phyloP scores from a whole-genome alignment of 2,113 vertebrate genomes.

The Ceyx cyanopectus region DNA sequence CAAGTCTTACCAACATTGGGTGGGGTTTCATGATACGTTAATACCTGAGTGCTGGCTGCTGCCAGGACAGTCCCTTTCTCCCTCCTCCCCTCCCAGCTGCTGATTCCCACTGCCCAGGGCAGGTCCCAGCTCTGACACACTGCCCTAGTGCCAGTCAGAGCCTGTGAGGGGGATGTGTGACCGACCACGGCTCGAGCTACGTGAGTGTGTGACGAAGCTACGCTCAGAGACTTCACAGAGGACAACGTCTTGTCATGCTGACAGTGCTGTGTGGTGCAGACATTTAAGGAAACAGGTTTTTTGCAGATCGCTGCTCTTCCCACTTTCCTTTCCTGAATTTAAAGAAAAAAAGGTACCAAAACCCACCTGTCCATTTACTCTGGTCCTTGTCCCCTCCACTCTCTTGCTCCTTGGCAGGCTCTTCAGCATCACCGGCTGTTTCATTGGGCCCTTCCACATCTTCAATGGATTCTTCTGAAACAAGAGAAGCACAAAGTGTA shows the following conservation, averaged over 20 bases:
- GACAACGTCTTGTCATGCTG: not conserved
- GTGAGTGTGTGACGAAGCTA: fast-evolving
- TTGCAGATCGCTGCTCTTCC: not conserved
- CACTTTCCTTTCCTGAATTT: not conserved
- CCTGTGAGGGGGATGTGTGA: fast-evolving
- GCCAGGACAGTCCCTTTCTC: not conserved
- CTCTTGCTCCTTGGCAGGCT: slow-evolving; percentile 94
- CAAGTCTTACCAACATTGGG: not conserved
- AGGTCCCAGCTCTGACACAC: not conserved
- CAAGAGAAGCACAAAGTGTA: slow-evolving; percentile 57
- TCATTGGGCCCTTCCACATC: slow-evolving; percentile 94
- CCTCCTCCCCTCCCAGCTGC: not conserved
- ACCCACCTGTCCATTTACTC: slow-evolving; percentile 93
- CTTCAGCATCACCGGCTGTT: slow-evolving; percentile 89
- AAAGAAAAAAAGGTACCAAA: not conserved
- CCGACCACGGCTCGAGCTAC: fast-evolving
- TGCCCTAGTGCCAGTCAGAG: fast-evolving
- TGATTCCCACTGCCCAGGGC: fast-evolving
- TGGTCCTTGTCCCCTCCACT: slow-evolving; percentile 92
- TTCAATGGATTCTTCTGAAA: slow-evolving; percentile 94
- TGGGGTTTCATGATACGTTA: not conserved
- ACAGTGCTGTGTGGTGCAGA: fast-evolving
- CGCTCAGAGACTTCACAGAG: not conserved
- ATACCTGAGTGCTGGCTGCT: not conserved
- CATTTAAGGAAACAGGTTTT: not conserved